Conservation (phyloP, 2,888 invertebrate genomes). For the Himalopsyche japonica region DNA sequence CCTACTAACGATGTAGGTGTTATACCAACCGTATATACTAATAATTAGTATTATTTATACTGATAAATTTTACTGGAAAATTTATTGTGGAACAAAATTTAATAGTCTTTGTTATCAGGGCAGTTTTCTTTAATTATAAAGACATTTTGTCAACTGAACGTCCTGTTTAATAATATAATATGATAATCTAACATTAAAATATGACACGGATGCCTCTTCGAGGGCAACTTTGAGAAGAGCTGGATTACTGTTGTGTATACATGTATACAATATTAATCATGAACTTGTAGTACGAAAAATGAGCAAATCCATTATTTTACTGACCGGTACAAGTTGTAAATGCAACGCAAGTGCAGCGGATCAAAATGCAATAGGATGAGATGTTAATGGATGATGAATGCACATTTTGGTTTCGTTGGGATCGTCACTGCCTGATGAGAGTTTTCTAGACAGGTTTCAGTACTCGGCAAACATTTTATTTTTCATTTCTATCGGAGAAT, state of each 20-base stretch:
- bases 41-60: too few relatives aligned
- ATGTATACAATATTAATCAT: not conserved
- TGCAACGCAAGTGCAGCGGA: not conserved
- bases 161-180: too few relatives aligned
- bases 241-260: not conserved
- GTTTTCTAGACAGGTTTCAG: not conserved
- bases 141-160: too few relatives aligned
- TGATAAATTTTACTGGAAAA: too few relatives aligned
- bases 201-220: not conserved
- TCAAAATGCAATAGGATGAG: not conserved
- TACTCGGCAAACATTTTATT: not conserved
- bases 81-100: too few relatives aligned
- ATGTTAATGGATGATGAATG: not conserved
- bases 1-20: too few relatives aligned
- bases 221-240: not conserved
- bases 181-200: not conserved
- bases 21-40: too few relatives aligned
- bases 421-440: not conserved
- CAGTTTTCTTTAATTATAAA: too few relatives aligned
- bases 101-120: too few relatives aligned
- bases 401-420: not conserved
- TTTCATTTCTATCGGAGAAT: too few relatives aligned
- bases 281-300: not conserved
- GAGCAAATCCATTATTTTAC: not conserved
- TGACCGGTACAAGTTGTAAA: not conserved